Evolutionary conservation across 2,888 invertebrate species (phyloP), one percentile per base, ranked within the genome.

Genomic region (Lycophotia porphyrea): DNA sequence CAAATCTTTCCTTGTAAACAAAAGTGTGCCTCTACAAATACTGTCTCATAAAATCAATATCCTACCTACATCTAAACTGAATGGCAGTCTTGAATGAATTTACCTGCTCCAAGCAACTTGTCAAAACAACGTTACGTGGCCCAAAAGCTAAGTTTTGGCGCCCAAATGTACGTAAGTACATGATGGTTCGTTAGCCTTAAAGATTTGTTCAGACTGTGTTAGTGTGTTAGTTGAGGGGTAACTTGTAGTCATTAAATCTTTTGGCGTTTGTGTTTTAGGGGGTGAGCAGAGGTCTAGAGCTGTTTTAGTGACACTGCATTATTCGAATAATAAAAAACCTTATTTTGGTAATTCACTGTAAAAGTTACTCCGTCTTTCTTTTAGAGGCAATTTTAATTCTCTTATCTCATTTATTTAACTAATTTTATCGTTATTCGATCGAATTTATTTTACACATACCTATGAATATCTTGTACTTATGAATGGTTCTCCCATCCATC

Each of bases 131-230:
- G 71, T 84, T 82, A 84, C 39, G 63, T 60, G 58, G n/a, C 71
- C 76, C 80, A 82, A 86, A 88, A 88, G 84, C 84, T 61, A 88
- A 88, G 87, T 88, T 87, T 81, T 71, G 73, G 74, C 49, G 74
- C 74, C 74, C 36, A 70, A 86, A 82, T 88, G 65, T 64, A 79
- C 65, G 67, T 74, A 78, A 77, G 80, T 83, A 77, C 75, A 39
- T 63, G 67, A 77, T n/a, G 83, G 64, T 82, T 87, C 74, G 78
- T 87, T 82, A 80, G 68, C 58, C 80, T 80, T 70, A 34, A 74
- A 78, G 78, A 79, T 85, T 87, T 82, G 86, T 86, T 85, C 66
- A 31, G 67, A 66, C 69, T 74, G 72, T 72, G 69, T 76, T 66
- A 68, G 47, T 76, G 36, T 74, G 71, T 74, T 71, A 66, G 70